Evolutionary conservation across 2,113 vertebrate species (phyloP).

Genomic region (Aegotheles bennettii): DNA sequence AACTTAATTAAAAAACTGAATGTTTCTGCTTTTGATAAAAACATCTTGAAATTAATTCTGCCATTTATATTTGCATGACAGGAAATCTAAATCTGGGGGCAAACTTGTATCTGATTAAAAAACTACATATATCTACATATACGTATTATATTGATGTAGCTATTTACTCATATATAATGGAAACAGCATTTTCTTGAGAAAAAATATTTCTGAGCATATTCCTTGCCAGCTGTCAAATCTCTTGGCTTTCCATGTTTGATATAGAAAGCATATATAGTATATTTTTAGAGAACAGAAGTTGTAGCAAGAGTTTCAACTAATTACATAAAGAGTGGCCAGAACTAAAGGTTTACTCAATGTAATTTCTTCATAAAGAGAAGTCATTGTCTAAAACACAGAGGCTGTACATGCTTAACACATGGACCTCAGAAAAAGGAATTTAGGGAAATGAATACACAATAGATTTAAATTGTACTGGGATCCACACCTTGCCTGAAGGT

Average conservation of each 20-base stretch:
- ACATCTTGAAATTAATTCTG: background rate
- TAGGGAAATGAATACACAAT: background rate
- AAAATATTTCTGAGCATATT: background rate
- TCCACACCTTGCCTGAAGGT: background rate
- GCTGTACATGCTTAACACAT: background rate
- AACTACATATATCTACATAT: background rate
- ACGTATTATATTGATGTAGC: background rate
- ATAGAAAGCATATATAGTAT: background rate
- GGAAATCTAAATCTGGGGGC: background rate
- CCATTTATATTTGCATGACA: background rate
- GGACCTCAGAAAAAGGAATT: background rate
- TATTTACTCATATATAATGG: background rate
- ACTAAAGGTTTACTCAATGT: background rate
- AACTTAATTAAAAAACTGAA: background rate
- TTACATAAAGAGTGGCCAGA: background rate
- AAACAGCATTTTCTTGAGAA: background rate
- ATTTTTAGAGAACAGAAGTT: background rate
- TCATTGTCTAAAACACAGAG: background rate
- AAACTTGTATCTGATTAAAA: background rate
- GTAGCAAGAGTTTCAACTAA: background rate
- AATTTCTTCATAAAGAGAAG: background rate
- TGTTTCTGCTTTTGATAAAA: background rate
- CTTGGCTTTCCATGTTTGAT: background rate
- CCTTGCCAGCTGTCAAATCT: background rate
- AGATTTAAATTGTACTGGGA: background rate